Conservation (phyloP, 2,113 vertebrate species). For the Pitta sordida region DNA sequence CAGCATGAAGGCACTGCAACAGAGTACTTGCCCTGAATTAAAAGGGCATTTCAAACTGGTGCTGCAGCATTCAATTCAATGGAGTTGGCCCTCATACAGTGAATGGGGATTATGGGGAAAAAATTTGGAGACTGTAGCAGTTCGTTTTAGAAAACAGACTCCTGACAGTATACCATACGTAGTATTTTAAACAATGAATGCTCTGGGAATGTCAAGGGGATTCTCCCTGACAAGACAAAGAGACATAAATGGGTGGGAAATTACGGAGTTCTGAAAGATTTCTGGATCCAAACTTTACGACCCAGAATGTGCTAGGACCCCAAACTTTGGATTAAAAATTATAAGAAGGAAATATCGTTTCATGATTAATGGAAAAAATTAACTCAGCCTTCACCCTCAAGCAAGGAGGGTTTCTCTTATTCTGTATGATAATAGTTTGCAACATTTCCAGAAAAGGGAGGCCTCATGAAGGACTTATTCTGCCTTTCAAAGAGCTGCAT, state of each 20-base stretch:
- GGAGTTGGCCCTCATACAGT: not conserved
- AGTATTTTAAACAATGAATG: not conserved
- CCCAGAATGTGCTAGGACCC: not conserved
- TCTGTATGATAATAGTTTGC: not conserved
- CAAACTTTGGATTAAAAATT: not conserved
- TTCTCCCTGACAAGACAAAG: not conserved
- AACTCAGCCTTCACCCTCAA: not conserved
- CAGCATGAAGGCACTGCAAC: not conserved
- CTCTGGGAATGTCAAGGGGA: not conserved
- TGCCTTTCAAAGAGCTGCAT: not conserved
- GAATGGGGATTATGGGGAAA: not conserved
- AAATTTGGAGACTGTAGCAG: not conserved
- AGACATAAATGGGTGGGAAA: not conserved
- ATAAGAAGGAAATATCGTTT: not conserved
- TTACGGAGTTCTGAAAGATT: not conserved
- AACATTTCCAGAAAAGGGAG: not conserved
- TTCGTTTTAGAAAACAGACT: not conserved
- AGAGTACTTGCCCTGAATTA: not conserved
- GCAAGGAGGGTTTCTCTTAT: not conserved
- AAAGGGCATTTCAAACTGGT: not conserved
- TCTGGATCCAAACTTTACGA: not conserved
- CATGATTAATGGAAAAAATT: not conserved
- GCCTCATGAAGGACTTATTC: not conserved
- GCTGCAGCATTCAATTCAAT: not conserved
- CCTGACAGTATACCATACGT: not conserved